A percentile compares a stretch with the other conserved stretches of the same genome.
Evolutionary conservation across 2,797 vertebrate species (phyloP).

Genomic region (Paramormyrops hopkinsi): DNA sequence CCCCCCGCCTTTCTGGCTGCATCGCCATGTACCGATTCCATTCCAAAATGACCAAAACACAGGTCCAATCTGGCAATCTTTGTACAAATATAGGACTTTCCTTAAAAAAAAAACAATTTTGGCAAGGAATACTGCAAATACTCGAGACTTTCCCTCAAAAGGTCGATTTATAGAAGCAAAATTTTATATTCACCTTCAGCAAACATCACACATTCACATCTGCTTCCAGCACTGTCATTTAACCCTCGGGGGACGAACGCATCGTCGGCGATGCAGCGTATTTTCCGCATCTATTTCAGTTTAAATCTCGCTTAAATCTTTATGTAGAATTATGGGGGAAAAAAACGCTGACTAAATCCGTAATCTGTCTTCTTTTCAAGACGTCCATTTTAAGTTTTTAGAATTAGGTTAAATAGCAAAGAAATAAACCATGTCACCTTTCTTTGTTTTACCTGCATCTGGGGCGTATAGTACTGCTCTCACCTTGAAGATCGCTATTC

Average conservation of each 20-base stretch:
- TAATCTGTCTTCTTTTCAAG: too few relatives aligned
- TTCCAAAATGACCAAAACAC: background rate
- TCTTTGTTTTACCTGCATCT: too few relatives aligned
- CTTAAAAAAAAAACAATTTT: background rate
- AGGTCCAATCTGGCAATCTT: background rate
- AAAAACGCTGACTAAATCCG: too few relatives aligned
- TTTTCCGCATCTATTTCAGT: too few relatives aligned
- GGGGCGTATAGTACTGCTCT: too few relatives aligned
- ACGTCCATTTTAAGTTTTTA: too few relatives aligned
- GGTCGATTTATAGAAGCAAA: background rate
- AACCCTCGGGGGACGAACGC: background rate
- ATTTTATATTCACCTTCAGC: background rate
- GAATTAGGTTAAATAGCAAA: too few relatives aligned
- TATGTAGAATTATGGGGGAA: too few relatives aligned
- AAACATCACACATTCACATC: background rate
- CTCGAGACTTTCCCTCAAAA: background rate
- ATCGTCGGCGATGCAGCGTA: background rate
- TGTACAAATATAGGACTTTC: background rate
- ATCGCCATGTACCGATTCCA: background rate
- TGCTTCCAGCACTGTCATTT: background rate
- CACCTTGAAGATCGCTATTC: too few relatives aligned
- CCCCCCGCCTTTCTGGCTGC: background rate
- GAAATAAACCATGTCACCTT: too few relatives aligned
- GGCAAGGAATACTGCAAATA: background rate
- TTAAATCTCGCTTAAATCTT: too few relatives aligned